Percentiles rank a stretch among this genome's conserved stretches.
Conservation (phyloP, 2,113 vertebrate species). For the Sinocyclocheilus rhinocerous region DNA sequence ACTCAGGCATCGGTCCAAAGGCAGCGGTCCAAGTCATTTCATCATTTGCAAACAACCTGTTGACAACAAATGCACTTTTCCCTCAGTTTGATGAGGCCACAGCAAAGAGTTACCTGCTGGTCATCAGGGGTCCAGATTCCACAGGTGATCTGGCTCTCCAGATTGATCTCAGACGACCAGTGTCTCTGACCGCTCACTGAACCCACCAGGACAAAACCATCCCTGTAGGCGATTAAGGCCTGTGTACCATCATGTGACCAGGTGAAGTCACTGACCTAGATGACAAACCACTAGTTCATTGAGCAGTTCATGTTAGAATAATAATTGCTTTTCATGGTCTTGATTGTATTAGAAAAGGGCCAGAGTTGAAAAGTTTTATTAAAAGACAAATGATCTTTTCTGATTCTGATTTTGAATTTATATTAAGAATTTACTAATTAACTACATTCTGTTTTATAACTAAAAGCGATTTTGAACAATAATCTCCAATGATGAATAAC, state of each 20-base stretch:
- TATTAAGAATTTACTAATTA: not conserved
- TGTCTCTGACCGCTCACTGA: slow-evolving; percentile 98
- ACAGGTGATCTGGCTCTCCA: slow-evolving; percentile 98
- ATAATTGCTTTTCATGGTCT: not conserved
- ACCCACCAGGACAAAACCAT: slow-evolving; percentile 96
- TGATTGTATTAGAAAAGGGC: not conserved
- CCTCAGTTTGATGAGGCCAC: not conserved
- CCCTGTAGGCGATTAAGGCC: slow-evolving; percentile 95
- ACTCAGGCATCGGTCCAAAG: not conserved
- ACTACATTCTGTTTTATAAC: not conserved
- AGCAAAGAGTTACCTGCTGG: slow-evolving; percentile 85
- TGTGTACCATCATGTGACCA: slow-evolving; percentile 99
- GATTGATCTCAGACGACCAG: slow-evolving; percentile 98
- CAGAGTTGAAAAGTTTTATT: not conserved
- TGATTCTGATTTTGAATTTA: not conserved
- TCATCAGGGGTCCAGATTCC: slow-evolving; percentile 99
- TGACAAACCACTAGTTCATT: slow-evolving; percentile 13
- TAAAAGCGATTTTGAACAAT: not conserved
- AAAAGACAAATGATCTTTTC: not conserved
- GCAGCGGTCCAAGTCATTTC: not conserved
- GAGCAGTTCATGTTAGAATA: not conserved
- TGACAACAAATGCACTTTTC: not conserved
- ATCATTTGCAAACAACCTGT: slow-evolving; percentile 6
- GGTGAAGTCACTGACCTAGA: slow-evolving; percentile 95
- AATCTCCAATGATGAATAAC: not conserved